Conservation (phyloP, 2,797 vertebrate genomes). For the Parambassis ranga region DNA sequence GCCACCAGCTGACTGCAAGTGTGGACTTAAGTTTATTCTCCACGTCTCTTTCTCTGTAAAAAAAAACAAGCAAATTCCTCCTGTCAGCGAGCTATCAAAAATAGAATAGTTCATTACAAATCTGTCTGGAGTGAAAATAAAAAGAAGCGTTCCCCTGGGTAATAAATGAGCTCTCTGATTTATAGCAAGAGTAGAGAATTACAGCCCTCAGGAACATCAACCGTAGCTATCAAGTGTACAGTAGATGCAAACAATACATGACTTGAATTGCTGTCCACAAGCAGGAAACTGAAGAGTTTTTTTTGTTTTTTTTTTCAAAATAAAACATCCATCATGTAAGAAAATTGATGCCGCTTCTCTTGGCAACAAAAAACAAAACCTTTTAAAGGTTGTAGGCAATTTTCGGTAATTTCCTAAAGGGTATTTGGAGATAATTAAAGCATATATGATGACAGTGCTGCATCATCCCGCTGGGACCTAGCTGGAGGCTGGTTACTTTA, state of each 20-base stretch:
- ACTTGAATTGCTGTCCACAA: not conserved
- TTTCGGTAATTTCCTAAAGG: not conserved
- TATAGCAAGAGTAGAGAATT: constrained; percentile 30
- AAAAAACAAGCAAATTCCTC: not conserved
- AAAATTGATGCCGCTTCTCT: constrained; percentile 6
- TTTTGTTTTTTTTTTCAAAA: no score
- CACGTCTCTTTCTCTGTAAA: not conserved
- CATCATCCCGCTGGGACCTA: constrained; percentile 32
- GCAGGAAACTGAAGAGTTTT: constrained; percentile 7
- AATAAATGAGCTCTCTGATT: constrained; percentile 42
- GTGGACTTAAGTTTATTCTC: not conserved
- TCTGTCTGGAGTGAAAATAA: constrained; percentile 39
- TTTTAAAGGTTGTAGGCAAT: constrained; percentile 10
- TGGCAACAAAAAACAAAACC: constrained; percentile 16
- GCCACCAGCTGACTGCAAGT: not conserved
- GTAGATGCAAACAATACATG: constrained; percentile 15
- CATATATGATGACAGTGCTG: constrained; percentile 21
- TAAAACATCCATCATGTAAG: constrained; percentile 19
- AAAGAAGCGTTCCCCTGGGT: constrained; percentile 21
- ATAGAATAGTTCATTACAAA: constrained; percentile 42
- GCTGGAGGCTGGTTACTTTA: constrained; percentile 23
- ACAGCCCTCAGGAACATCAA: constrained; percentile 27
- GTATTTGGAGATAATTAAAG: constrained; percentile 14
- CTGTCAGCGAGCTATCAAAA: constrained; percentile 23
- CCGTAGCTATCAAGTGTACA: constrained; percentile 29